Base-by-base conservation (phyloP, 2,113 vertebrate species). In the Nycticorax nycticorax region DNA sequence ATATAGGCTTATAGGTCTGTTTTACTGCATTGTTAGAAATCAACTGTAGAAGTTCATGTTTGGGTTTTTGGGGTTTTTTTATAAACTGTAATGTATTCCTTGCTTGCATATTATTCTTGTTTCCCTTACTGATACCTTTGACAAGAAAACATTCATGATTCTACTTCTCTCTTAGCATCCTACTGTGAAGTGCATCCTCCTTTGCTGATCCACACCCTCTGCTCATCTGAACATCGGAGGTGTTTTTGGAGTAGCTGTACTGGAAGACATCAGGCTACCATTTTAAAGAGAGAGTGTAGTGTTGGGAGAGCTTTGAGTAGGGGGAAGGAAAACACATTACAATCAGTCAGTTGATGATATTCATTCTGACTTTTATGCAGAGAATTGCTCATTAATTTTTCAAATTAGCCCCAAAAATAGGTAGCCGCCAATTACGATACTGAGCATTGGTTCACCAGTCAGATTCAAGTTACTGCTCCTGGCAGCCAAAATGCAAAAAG, bases 321-420 rank as follows among this genome's bases (percentile, higher is more conserved):
- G 79, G 21, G 43, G 60, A 92, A 81, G 48, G 28, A 64, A 92
- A 91, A 41, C 52, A 3, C 6, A 6, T 63, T 78, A 15, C 39
- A 71, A 63, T 88, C n/a, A 84, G 35, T 59, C 3, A 3, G 48
- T 72, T 94, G 69, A 94, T 83, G 22, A 60, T 93, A 90, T 75
- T 71, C 4, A 17, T 86, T 57, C 73, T 21, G 33, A 93, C 43
- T 86, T 86, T 71, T 56, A 45, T 71, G 52, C 18, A 66, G 64
- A 89, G 24, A 91, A 89, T 79, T 89, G 43, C 39, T 93, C 39
- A 56, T 84, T 63, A 82, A 76, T 86, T 91, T 94, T 86, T 88
- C n/a, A 84, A 71, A 89, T 85, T 75, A 78, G 45, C 32, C 24
- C n/a, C 19, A 0, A 28, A 81, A 89, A 50, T 33, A 80, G 45